Evolutionary conservation across 2,888 invertebrate genomes (phyloP), one percentile per base, ranked within the genome.

Genomic region (Caenorhabditis uteleia): DNA sequence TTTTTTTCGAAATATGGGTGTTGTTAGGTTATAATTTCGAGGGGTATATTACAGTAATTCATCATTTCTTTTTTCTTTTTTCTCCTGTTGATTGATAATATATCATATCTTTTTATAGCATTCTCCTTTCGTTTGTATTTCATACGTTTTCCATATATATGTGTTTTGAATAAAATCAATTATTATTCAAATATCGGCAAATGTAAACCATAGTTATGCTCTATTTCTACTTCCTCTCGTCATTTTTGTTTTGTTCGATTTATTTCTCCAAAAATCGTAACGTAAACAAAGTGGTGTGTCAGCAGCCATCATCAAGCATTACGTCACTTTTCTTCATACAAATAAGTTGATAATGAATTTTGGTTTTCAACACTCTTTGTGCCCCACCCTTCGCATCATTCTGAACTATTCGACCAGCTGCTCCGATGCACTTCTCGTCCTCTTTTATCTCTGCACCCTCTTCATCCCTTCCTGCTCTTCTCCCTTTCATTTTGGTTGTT

Each of bases 1-100:
- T 43, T 10, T 59, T 49, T 39, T 26, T 39, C 20, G 44, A 34
- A 21, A 43, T 21, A 39, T 40, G 38, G 49, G 57, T 49, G 39
- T 42, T 5, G n/a, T 5, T 38, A 20, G 6, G 21, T 20, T 38
- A 7, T 5, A 21, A 6, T 16, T 38, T 38, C 7, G 6, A 20
- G 38, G 38, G 38, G 7, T 12, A 2, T 43, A 18, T 16, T 6
- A n/a, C 10, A 8, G 45, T 20, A n/a, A n/a, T 45, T 45, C 8
- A 45, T 48, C 26, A 4, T 48, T 48, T 54, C 12, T 43, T 43
- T 51, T 51, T 8, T 34, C 20, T 14, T 4, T 2, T 29, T 31
- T 33, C 25, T 36, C 5, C 20, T 18, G 16, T 33, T 33, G 33
- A n/a, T 33, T 5, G 14, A 33, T 16, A 12, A 33, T n/a, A 14